Conservation (phyloP, 2,113 vertebrate genomes). For the Hemibagrus wyckioides region DNA sequence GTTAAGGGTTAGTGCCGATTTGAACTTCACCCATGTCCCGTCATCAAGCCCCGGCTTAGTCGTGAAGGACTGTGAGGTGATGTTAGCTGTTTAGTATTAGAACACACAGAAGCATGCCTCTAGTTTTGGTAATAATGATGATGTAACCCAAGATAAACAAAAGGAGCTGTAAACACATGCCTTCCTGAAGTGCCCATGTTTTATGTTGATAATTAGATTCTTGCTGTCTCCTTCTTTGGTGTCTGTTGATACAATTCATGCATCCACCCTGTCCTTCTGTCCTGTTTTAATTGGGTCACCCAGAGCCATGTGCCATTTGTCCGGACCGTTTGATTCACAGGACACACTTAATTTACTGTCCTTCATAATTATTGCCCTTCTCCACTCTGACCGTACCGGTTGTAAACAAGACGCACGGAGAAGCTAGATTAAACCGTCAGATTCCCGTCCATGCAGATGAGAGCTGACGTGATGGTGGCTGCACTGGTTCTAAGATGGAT, state of each 20-base stretch:
- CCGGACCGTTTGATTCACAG: neutral
- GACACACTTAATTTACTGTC: neutral
- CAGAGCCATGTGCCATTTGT: neutral
- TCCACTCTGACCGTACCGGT: neutral
- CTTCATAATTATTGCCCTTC: neutral
- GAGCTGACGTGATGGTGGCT: neutral
- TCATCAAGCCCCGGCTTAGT: neutral
- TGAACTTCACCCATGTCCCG: no score
- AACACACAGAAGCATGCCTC: neutral
- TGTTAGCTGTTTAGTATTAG: neutral
- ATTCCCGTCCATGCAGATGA: neutral
- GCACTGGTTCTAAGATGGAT: neutral
- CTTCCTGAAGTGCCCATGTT: neutral
- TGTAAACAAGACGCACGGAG: neutral
- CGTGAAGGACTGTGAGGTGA: neutral
- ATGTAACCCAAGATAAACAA: neutral
- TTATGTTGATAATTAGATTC: neutral
- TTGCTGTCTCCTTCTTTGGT: neutral
- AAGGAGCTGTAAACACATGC: neutral
- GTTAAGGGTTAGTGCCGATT: neutral
- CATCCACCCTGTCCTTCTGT: neutral
- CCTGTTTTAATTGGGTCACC: neutral
- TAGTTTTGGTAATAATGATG: neutral
- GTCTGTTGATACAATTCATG: neutral
- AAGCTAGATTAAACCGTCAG: neutral